Conservation (phyloP, 2,888 invertebrate genomes). For the Sycophila texana region DNA sequence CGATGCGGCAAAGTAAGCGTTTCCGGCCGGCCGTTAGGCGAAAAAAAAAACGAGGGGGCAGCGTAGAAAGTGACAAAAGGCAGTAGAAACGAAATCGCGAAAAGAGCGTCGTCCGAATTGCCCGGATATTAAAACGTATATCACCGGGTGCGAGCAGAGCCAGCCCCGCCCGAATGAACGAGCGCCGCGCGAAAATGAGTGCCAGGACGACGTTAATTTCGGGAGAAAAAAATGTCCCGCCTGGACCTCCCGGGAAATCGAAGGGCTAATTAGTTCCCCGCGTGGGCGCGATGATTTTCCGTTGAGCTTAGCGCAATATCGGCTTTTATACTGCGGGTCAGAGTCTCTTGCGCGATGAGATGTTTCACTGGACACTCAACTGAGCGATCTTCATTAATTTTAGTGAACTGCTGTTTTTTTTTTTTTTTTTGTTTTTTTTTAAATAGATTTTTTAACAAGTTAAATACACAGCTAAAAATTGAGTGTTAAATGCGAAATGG, state of each 20-base stretch:
- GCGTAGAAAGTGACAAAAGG: slow-evolving; percentile 1
- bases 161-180: slow-evolving; percentile 7
- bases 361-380: neutral
- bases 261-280: slow-evolving; percentile 2
- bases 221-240: slow-evolving; percentile 2
- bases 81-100: slow-evolving; percentile 11
- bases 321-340: too few species aligned
- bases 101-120: slow-evolving; percentile 22
- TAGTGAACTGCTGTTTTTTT: too few species aligned
- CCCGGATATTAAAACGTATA: slow-evolving; percentile 54
- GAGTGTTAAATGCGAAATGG: too few species aligned
- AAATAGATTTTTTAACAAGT: too few species aligned
- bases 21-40: too few species aligned
- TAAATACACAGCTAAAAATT: too few species aligned
- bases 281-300: neutral
- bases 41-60: slow-evolving; percentile 23
- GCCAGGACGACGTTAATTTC: slow-evolving; percentile 3
- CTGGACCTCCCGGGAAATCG: neutral
- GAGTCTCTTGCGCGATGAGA: neutral
- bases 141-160: slow-evolving; percentile 25
- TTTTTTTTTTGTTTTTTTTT: too few species aligned
- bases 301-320: too few species aligned
- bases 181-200: slow-evolving; percentile 29
- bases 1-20: too few species aligned
- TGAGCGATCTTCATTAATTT: too few species aligned